phyloP scores from a whole-genome alignment of 2,113 vertebrate genomes.

The Hippolais icterina region DNA sequence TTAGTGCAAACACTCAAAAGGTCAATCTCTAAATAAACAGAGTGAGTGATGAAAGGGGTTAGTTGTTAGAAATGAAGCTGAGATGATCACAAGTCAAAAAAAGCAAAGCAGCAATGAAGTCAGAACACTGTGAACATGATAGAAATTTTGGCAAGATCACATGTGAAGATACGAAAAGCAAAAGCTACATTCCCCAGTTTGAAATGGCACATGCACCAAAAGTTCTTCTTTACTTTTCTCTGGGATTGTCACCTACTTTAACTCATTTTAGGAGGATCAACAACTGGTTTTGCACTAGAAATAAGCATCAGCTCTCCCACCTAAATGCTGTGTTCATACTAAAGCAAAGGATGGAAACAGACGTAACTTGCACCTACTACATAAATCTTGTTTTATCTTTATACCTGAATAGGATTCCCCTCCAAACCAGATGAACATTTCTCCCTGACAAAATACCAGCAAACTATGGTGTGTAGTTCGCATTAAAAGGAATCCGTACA shows the following conservation, averaged over 20 bases:
- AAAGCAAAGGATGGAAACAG: neutral
- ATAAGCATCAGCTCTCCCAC: neutral
- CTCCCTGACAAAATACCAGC: neutral
- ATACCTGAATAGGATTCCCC: neutral
- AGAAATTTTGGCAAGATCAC: conserved; percentile 30
- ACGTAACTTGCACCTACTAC: neutral
- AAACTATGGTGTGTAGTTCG: neutral
- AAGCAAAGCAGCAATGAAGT: conserved; percentile 14
- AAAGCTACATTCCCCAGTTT: neutral
- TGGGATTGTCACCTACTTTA: neutral
- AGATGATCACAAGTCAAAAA: conserved; percentile 49
- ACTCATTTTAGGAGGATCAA: neutral
- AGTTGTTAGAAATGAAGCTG: conserved; percentile 51
- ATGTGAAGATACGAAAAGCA: neutral
- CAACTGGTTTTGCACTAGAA: neutral
- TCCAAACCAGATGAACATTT: neutral
- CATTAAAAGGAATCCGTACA: neutral
- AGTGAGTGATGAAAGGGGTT: conserved; percentile 43
- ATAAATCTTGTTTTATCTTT: neutral
- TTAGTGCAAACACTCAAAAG: conserved; percentile 52
- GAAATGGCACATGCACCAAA: neutral
- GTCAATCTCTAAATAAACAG: conserved; percentile 57
- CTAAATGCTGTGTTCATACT: neutral
- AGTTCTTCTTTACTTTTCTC: neutral
- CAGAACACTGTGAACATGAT: neutral